A percentile compares a stretch with the other conserved stretches of the same genome.
Evolutionary conservation across 1,140 invertebrate genomes (phyloP).

Genomic region (Brachionus rotundiformis): DNA sequence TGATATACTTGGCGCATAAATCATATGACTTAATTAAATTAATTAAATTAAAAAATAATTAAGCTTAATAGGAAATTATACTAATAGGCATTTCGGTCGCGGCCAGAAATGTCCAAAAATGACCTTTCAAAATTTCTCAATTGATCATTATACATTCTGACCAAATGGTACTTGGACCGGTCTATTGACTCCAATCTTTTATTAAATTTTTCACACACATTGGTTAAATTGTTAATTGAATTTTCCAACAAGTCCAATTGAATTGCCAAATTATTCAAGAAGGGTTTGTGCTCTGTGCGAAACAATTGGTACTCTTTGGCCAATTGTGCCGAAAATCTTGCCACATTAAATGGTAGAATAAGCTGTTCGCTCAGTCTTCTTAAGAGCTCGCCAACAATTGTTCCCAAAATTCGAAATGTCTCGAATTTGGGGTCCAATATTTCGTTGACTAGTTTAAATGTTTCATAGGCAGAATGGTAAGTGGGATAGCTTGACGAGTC

Average conservation of each 20-base stretch:
- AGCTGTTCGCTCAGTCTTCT: neutral
- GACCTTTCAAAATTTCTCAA: slow-evolving; percentile 32
- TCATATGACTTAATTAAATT: slow-evolving; percentile 50
- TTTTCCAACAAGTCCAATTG: slow-evolving; percentile 12
- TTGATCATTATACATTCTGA: slow-evolving; percentile 47
- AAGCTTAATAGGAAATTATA: neutral
- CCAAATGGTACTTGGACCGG: neutral
- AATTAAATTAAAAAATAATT: neutral
- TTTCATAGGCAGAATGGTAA: slow-evolving; percentile 66
- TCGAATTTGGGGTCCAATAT: slow-evolving; percentile 60
- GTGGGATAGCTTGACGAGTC: slow-evolving; percentile 60
- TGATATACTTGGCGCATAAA: slow-evolving; percentile 45
- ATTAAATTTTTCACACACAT: neutral
- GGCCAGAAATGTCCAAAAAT: slow-evolving; percentile 25
- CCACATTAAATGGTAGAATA: slow-evolving; percentile 20
- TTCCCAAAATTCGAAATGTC: slow-evolving; percentile 14
- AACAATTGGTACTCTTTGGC: neutral
- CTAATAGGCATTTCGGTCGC: neutral
- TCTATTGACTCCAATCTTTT: slow-evolving; percentile 2
- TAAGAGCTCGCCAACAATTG: neutral
- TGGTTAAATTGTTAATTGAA: slow-evolving; percentile 13
- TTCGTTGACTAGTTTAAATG: slow-evolving; percentile 60
- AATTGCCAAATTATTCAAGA: neutral
- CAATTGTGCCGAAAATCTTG: neutral
- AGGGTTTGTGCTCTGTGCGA: neutral